Evolutionary conservation across 2,888 invertebrate genomes (phyloP), one percentile per base, ranked within the genome.

Genomic region (Drosophila meridionalis): DNA sequence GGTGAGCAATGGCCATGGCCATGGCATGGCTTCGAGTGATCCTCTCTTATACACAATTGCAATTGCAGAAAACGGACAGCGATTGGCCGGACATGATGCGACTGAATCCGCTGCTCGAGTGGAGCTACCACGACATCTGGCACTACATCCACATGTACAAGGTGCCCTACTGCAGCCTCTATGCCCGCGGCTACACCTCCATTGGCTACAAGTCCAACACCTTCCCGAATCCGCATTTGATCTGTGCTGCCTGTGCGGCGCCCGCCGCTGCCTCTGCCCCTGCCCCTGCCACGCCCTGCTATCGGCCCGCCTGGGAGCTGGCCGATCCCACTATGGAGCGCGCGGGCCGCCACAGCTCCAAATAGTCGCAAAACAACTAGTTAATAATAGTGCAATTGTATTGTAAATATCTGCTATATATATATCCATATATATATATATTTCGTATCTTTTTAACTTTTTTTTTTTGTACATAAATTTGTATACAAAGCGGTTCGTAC

Each of bases 91-190:
- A 95, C 83, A 94, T 98, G 76, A 95, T 98, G 94, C 94, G 99
- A 55, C 96, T 99, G 5, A 97, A 95, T 89, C 99, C 99, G 0
- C 93, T 99, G 20, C 94, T 99, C n/a, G 95, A 98, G 86, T 99
- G 99, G 99, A 95, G 95, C 11, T 99, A 98, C 92, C 95, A 95
- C 34, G 96, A 99, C 90, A 95, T 99, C 70, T 99, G 99, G 99
- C 94, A 95, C 65, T 98, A 98, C 91, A 94, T 99, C 6, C 93
- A 97, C 30, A 94, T 94, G 50, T 94, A 96, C 60, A 94, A 95
- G 69, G 95, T 99, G 65, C 97, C 98, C 30, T 99, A 99, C 92
- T 99, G 99, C 92, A 94, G 94, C 42, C 94, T 99, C 0, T 99
- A 99, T 92, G 97, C 99, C 92, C 93, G 94, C 91, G 99, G 99